Evolutionary conservation across 2,888 invertebrate species (phyloP).

Genomic region (Ormyrus labotus): DNA sequence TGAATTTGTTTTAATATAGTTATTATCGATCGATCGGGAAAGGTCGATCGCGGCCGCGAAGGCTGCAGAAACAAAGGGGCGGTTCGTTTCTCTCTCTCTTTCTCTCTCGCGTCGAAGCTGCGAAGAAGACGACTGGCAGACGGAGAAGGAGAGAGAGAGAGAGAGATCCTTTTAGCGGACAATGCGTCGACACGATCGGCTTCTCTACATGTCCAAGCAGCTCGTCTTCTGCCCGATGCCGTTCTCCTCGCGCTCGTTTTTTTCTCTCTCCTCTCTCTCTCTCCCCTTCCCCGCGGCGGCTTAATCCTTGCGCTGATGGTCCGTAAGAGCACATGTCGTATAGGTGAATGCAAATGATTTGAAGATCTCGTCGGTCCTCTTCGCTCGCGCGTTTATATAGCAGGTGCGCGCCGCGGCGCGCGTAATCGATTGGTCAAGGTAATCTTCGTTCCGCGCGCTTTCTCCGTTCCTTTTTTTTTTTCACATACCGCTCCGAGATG

Average conservation of each 20-base stretch:
- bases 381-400: too few species aligned
- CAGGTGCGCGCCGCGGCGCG: too few species aligned
- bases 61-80: conserved; percentile 63
- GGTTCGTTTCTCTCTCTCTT: conserved; percentile 55
- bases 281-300: conserved; percentile 6
- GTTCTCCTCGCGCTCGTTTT: conserved; percentile 2
- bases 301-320: conserved; percentile 26
- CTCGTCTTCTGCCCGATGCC: conserved; percentile 1
- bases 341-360: conserved; percentile 13
- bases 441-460: too few species aligned
- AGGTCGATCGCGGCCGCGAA: conserved; percentile 59
- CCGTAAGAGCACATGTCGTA: conserved; percentile 27
- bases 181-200: conserved; percentile 58
- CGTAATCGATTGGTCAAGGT: too few species aligned
- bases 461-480: too few species aligned
- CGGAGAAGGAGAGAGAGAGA: conserved; percentile 24
- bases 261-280: conserved; percentile 11
- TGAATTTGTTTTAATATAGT: conserved; percentile 70
- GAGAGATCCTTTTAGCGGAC: conserved; percentile 62
- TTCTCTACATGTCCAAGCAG: conserved; percentile 50
- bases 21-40: conserved; percentile 65
- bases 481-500: too few species aligned
- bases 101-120: conserved; percentile 13
- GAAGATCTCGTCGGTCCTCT: neutral
- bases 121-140: conserved; percentile 21